Evolutionary conservation across 1,140 invertebrate genomes (phyloP), one percentile per base, ranked within the genome.

Genomic region (Drosophila nikananu): DNA sequence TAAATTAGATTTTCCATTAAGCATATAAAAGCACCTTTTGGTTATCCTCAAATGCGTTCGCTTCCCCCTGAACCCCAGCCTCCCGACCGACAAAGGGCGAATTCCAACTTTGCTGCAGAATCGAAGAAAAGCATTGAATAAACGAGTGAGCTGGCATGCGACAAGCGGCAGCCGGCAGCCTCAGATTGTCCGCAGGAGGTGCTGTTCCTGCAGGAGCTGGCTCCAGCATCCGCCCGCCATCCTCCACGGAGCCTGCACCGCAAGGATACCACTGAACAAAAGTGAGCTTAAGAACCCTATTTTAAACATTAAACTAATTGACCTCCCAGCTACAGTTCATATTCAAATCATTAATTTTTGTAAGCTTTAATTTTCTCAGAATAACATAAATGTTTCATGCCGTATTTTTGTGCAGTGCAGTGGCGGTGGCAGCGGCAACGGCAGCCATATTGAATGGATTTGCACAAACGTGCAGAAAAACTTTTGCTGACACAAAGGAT

Each of bases 1-100:
- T 90, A 90, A 90, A 90, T 90, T 90, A 90, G 86, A 90, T 90
- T 90, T 90, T 90, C 86, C 86, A 90, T 90, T 90, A 90, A 90
- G 86, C 86, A 90, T 90, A 90, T 90, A 90, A 90, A 90, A 90
- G 86, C 86, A 90, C 86, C 86, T 90, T 90, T 90, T 90, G 86
- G 86, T 90, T 90, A 90, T 90, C 86, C 86, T 90, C 86, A 90
- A 90, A 90, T 90, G 86, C 86, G 86, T 90, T 89, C 62, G 63
- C 44, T 23, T 27, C 17, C 23, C 54, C 61, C 17, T 21, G 8
- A 25, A 27, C 44, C 19, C 42, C 10, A 5, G 32, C 19, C 13
- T 23, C 2, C 41, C 62, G 68, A 90, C 83, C 66, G 81, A 90
- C 83, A 90, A 86, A 90, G 80, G 86, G 71, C 77, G 61, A 74